These are phyloP conservation scores for Mesocricetus auratus DNA, from an alignment of 2,113 vertebrate genomes.

Conservation along the genomic window DNA sequence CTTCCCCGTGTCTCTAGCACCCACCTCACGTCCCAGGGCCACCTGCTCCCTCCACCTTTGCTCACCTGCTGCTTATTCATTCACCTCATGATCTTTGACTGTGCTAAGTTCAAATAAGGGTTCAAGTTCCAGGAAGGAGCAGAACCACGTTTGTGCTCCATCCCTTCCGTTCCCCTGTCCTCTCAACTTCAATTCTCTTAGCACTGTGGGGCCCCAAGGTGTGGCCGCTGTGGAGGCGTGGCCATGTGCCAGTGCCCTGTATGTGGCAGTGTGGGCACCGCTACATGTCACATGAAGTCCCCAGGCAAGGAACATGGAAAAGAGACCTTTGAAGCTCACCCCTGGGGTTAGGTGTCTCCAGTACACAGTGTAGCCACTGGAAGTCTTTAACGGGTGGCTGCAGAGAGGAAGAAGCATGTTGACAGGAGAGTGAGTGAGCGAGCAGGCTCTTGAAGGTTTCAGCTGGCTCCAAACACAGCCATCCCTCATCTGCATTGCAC, in stretches of 20 bases:
- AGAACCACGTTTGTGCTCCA: neutral
- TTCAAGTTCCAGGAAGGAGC: conserved; percentile 36
- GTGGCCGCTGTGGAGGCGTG: neutral
- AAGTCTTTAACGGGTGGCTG: neutral
- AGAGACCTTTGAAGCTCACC: neutral
- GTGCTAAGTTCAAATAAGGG: neutral
- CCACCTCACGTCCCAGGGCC: neutral
- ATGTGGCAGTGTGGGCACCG: neutral
- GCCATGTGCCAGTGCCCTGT: neutral
- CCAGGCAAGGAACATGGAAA: neutral
- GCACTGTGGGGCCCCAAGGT: neutral
- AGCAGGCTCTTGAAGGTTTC: neutral
- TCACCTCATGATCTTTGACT: conserved; percentile 32
- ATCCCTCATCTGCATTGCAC: neutral
- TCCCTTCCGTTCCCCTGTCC: neutral
- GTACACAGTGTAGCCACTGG: neutral
- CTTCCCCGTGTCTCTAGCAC: neutral
- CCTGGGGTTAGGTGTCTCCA: neutral
- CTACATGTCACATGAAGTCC: neutral
- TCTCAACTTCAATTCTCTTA: conserved; percentile 8
- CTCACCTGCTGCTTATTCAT: neutral
- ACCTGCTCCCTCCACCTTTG: neutral
- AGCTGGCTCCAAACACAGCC: neutral
- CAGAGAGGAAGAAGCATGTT: neutral
- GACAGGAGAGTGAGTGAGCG: neutral